Evolutionary conservation across 2,888 invertebrate species (phyloP).

Genomic region (Aromia moschata): DNA sequence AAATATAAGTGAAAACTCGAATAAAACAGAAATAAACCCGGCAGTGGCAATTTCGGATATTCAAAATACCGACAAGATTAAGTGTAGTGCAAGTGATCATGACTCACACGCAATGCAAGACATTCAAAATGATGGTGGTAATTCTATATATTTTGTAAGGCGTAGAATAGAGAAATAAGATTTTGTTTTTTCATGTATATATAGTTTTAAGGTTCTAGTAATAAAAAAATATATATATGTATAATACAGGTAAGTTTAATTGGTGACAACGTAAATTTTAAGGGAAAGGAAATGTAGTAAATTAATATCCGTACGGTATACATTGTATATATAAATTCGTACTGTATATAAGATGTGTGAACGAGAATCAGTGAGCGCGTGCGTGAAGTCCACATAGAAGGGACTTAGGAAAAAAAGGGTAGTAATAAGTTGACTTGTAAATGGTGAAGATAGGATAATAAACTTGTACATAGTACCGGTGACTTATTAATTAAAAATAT

Average conservation of each 20-base stretch:
- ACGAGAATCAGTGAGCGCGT: too few species aligned
- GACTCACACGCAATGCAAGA: not conserved
- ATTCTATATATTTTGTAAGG: not conserved
- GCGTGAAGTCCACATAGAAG: too few species aligned
- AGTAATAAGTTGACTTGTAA: too few species aligned
- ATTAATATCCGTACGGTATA: not conserved
- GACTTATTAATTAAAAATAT: too few species aligned
- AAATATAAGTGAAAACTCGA: not conserved
- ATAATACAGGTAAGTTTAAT: not conserved
- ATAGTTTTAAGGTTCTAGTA: too few species aligned
- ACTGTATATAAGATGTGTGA: too few species aligned
- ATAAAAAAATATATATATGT: not conserved
- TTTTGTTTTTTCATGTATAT: not conserved
- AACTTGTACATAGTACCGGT: too few species aligned
- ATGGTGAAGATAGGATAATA: too few species aligned
- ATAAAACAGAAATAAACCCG: not conserved
- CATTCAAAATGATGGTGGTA: not conserved
- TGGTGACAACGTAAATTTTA: not conserved
- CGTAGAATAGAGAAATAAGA: not conserved
- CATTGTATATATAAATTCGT: not conserved
- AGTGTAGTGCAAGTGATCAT: not conserved
- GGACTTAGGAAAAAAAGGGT: too few species aligned
- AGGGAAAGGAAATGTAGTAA: not conserved
- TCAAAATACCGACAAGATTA: not conserved
- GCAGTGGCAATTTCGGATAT: not conserved